A percentile compares a stretch with the other conserved stretches of the same genome.
phyloP scores from a whole-genome alignment of 2,888 invertebrate species.

The Drosophila recens region DNA sequence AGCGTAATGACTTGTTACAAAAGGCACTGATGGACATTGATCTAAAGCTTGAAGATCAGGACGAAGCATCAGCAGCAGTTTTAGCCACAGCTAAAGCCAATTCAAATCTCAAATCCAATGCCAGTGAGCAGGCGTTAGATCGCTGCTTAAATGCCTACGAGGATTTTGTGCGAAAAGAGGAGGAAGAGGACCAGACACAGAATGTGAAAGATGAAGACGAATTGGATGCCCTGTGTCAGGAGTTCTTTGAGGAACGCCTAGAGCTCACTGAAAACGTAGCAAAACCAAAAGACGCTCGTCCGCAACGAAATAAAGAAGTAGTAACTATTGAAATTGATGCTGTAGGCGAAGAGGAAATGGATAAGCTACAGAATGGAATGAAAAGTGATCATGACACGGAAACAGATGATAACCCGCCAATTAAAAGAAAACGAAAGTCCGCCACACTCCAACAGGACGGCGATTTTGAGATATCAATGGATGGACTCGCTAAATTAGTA shows the following conservation, averaged over 20 bases:
- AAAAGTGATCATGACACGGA: conserved; percentile 34
- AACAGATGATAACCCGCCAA: conserved; percentile 3
- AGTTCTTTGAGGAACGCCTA: conserved; percentile 65
- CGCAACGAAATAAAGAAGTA: conserved; percentile 44
- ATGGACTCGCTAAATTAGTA: conserved; percentile 60
- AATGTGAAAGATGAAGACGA: conserved; percentile 35
- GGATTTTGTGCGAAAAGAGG: conserved; percentile 61
- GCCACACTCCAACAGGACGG: conserved; percentile 28
- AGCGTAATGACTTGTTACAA: conserved; percentile 71
- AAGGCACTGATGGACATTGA: conserved; percentile 77
- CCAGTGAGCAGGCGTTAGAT: conserved; percentile 74
- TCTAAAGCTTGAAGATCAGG: conserved; percentile 58
- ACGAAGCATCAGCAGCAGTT: not conserved
- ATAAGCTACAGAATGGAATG: conserved; percentile 57
- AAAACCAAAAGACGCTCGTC: not conserved
- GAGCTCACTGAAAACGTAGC: not conserved
- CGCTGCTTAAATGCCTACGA: conserved; percentile 77
- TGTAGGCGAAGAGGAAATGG: conserved; percentile 68
- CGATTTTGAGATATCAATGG: conserved; percentile 37
- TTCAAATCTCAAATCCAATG: conserved; percentile 21
- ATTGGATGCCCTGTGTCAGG: conserved; percentile 61
- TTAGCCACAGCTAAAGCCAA: not conserved
- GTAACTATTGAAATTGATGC: conserved; percentile 76
- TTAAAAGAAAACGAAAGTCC: conserved; percentile 50
- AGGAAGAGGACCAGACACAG: conserved; percentile 5